A percentile compares a stretch with the other conserved stretches of the same genome.
phyloP scores from a whole-genome alignment of 2,797 vertebrate species.

The Lutjanus campechanus region DNA sequence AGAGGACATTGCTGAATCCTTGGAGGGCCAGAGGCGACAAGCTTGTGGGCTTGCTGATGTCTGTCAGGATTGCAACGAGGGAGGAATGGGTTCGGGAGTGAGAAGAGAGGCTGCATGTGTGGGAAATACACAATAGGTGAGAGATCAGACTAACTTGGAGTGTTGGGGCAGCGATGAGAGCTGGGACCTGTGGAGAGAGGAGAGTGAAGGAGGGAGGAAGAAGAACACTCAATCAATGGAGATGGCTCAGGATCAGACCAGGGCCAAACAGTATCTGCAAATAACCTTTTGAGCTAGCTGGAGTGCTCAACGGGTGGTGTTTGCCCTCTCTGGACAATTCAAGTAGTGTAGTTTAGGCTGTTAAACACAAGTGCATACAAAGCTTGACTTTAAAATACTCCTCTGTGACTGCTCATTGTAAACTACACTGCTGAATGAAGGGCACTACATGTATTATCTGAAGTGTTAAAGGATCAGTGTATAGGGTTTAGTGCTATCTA shows the following conservation, averaged over 20 bases:
- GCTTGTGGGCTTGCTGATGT: slow-evolving; percentile 76
- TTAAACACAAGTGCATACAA: slow-evolving; percentile 51
- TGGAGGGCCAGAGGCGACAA: slow-evolving; percentile 55
- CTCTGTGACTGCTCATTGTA: slow-evolving; percentile 33
- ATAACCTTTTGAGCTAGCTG: slow-evolving; percentile 59
- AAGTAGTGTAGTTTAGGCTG: slow-evolving; percentile 33
- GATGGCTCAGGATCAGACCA: slow-evolving; percentile 61
- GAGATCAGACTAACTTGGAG: slow-evolving; percentile 86
- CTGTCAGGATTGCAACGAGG: slow-evolving; percentile 66
- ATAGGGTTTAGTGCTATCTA: no score
- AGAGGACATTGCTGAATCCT: slow-evolving; percentile 58
- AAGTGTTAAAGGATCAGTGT: not conserved
- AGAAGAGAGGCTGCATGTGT: slow-evolving; percentile 70
- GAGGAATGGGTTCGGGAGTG: slow-evolving; percentile 64
- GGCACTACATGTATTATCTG: not conserved
- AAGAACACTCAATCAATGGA: slow-evolving; percentile 78
- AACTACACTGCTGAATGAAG: slow-evolving; percentile 20
- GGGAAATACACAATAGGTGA: slow-evolving; percentile 79
- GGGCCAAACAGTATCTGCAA: slow-evolving; percentile 68
- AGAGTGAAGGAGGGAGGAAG: slow-evolving; percentile 79
- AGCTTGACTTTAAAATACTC: slow-evolving; percentile 45
- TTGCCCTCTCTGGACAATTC: slow-evolving; percentile 53
- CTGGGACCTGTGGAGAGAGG: slow-evolving; percentile 85
- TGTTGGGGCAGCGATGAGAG: slow-evolving; percentile 86
- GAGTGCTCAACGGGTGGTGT: slow-evolving; percentile 44